These are phyloP conservation scores for Hemiprocne comata DNA, from an alignment of 2,113 vertebrate species.

Conservation along the genomic window DNA sequence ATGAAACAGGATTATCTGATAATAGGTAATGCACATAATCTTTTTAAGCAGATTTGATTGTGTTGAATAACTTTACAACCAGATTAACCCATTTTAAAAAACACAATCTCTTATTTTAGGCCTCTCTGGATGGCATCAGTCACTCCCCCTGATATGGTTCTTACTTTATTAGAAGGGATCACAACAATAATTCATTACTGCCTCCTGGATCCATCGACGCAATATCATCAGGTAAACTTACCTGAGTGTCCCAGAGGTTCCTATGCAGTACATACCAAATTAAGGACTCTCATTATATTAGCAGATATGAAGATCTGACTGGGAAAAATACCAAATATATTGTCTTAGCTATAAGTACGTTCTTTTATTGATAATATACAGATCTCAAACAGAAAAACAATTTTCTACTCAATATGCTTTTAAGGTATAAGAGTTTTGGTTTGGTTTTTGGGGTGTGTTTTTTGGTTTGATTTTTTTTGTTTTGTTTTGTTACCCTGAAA, in stretches of 20 bases:
- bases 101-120: constrained; percentile 70
- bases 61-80: neutral
- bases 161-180: constrained; percentile 95
- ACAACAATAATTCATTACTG: constrained; percentile 98
- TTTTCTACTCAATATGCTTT: neutral
- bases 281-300: neutral
- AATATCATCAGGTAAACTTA: constrained; percentile 93
- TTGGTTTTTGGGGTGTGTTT: neutral
- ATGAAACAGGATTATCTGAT: constrained; percentile 89
- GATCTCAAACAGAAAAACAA: neutral
- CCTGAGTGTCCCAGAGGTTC: neutral
- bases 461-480: no score
- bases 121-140: constrained; percentile 95
- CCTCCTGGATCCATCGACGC: constrained; percentile 91
- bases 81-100: neutral
- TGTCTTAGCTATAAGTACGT: neutral
- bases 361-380: neutral
- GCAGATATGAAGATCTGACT: neutral
- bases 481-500: neutral
- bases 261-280: neutral
- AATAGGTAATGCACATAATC: constrained; percentile 76
- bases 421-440: neutral
- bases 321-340: neutral
- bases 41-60: neutral
- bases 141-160: constrained; percentile 94